Base-by-base conservation (phyloP, 1,140 invertebrate species). In the Armadillidium nasatum region DNA sequence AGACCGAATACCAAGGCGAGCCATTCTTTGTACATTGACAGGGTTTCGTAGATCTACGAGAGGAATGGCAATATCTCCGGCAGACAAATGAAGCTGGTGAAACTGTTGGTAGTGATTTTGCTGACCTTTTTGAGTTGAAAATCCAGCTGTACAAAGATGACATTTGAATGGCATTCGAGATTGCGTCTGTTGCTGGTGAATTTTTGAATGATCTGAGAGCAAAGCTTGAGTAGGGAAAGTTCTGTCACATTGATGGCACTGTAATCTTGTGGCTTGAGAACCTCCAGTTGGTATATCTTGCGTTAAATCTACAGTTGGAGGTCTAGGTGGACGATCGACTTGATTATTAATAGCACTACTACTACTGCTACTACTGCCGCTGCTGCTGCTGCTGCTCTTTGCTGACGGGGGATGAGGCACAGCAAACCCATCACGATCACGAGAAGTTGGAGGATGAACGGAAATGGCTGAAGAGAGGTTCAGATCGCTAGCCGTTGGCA, bases 381-480 rank as follows among this genome's bases (percentile, higher is more conserved):
- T 84, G 84, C 22, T 84, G 83, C 46, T 84, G 83, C 50, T 60
- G 50, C 50, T 60, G 73, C 33, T 79, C n/a, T 75, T 71, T 10
- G 75, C 66, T 22, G 75, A 46, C 13, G 80, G 80, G 13, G 80
- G 76, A 54, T 81, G 80, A n/a, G 80, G 80, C 19, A 81, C 80
- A 33, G 80, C 80, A 71, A 81, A 81, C 13, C 80, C 80, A 71
- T 81, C 80, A n/a, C 80, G 80, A 46, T 81, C 80, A 66, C 80
- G 66, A 13, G 78, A 76, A 7, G 77, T 79, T 33, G 80, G 80
- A 4, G 80, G 80, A 68, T 81, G 88, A 72, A 93, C 91, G 78
- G 91, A 91, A 68, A 92, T 89, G 33, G 89, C 90, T 10, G 89
- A 89, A 74, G 91, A 91, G 0, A 92, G 84, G 83, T 91, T 92